A percentile compares a stretch with the other conserved stretches of the same genome.
These are phyloP conservation scores for Romanogobio albipinnatus DNA, from an alignment of 2,113 vertebrate genomes.

Conservation along the genomic window DNA sequence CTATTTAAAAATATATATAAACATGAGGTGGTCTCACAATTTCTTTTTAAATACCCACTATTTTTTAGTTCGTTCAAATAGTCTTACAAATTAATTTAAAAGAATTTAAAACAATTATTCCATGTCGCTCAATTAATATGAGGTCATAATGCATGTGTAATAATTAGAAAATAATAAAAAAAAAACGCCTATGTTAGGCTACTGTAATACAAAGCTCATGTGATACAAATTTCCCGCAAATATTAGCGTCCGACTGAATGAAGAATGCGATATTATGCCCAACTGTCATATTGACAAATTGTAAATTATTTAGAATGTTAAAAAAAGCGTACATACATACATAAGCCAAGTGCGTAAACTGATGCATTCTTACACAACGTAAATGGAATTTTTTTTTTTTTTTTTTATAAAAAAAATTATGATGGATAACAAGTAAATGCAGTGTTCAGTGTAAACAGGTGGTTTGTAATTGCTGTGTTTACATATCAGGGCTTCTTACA, in stretches of 20 bases:
- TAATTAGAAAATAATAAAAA: background rate
- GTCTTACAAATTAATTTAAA: background rate
- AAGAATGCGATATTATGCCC: background rate
- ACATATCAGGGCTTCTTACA: background rate
- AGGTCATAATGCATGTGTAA: background rate
- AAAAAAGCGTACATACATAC: background rate
- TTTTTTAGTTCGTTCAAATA: background rate
- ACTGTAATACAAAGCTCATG: background rate
- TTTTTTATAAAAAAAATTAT: background rate
- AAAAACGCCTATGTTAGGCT: background rate
- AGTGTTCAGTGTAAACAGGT: background rate
- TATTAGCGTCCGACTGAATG: background rate
- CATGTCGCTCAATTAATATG: background rate
- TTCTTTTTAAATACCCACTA: background rate
- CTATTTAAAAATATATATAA: background rate
- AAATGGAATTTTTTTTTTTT: background rate
- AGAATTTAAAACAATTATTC: background rate
- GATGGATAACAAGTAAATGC: background rate
- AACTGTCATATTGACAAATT: slow-evolving; percentile 1
- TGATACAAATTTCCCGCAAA: background rate
- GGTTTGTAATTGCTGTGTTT: background rate
- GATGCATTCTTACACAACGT: background rate
- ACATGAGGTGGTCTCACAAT: no score
- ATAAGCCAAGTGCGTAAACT: background rate
- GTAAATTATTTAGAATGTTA: slow-evolving; percentile 1